Conservation (phyloP, 2,113 vertebrate species). For the Boulengerochromis microlepis region DNA sequence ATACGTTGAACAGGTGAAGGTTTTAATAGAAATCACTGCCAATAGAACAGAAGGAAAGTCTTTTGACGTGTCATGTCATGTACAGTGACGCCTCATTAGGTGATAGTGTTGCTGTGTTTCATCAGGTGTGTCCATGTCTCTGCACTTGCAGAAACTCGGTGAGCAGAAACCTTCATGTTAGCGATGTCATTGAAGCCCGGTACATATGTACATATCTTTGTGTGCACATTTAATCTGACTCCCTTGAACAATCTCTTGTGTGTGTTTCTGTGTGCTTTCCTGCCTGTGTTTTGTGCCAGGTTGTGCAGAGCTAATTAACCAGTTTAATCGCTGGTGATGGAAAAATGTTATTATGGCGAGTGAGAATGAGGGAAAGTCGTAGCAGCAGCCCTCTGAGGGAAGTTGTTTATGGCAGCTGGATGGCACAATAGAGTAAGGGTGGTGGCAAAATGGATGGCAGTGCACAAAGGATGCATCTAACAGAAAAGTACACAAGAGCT, state of each 20-base stretch:
- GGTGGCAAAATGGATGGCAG: background rate
- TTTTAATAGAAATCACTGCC: background rate
- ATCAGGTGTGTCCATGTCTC: background rate
- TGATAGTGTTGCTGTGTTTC: background rate
- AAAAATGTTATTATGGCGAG: constrained; percentile 49
- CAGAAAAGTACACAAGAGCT: background rate
- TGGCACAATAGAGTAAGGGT: background rate
- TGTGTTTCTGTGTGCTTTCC: background rate
- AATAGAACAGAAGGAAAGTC: background rate
- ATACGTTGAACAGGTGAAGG: background rate
- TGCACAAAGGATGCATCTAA: background rate
- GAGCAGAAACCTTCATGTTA: background rate
- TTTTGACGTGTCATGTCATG: background rate
- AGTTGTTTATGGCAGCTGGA: constrained; percentile 48
- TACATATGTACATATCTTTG: background rate
- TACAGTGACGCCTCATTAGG: background rate
- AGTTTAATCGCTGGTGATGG: constrained; percentile 49
- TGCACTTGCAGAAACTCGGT: background rate
- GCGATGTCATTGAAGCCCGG: background rate
- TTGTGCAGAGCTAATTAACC: constrained; percentile 47
- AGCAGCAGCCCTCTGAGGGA: constrained; percentile 45
- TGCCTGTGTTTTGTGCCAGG: background rate
- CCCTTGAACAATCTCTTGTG: background rate
- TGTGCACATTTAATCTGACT: background rate
- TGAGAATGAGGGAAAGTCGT: constrained; percentile 11